phyloP scores from a whole-genome alignment of 2,113 vertebrate species.

The Leuciscus idus region DNA sequence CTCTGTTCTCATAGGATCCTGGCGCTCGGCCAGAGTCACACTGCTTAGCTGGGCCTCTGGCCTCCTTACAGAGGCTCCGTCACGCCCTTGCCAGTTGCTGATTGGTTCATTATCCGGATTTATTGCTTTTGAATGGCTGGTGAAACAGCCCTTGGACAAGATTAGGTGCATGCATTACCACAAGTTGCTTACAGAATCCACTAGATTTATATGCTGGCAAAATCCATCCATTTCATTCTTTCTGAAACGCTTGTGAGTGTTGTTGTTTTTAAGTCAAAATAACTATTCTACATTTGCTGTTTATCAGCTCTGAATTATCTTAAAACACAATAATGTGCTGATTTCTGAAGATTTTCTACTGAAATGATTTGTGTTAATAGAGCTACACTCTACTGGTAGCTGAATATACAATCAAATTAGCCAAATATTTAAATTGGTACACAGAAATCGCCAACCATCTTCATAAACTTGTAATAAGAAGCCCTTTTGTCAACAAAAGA shows the following conservation, averaged over 20 bases:
- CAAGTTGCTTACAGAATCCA: slow-evolving; percentile 65
- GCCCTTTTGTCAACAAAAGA: neutral
- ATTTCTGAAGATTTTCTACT: neutral
- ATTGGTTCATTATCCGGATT: slow-evolving; percentile 61
- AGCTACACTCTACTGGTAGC: neutral
- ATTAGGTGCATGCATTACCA: slow-evolving; percentile 64
- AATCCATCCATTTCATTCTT: slow-evolving; percentile 51
- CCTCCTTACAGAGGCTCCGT: slow-evolving; percentile 42
- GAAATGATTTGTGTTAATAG: neutral
- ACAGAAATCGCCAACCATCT: neutral
- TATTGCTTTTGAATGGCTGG: slow-evolving; percentile 67
- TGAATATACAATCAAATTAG: neutral
- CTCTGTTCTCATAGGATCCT: neutral
- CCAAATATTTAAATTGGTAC: neutral
- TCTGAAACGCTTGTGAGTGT: slow-evolving; percentile 4
- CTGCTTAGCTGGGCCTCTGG: neutral
- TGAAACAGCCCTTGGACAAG: slow-evolving; percentile 64
- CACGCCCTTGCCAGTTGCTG: slow-evolving; percentile 60
- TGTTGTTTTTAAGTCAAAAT: neutral
- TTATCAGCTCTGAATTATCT: neutral
- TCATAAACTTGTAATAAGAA: neutral
- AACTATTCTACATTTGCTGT: neutral
- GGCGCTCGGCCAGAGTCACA: slow-evolving; percentile 5
- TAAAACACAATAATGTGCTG: neutral
- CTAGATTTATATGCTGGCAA: slow-evolving; percentile 61